Evolutionary conservation across 2,888 invertebrate genomes (phyloP).

Genomic region (Iselma pallidipennis): DNA sequence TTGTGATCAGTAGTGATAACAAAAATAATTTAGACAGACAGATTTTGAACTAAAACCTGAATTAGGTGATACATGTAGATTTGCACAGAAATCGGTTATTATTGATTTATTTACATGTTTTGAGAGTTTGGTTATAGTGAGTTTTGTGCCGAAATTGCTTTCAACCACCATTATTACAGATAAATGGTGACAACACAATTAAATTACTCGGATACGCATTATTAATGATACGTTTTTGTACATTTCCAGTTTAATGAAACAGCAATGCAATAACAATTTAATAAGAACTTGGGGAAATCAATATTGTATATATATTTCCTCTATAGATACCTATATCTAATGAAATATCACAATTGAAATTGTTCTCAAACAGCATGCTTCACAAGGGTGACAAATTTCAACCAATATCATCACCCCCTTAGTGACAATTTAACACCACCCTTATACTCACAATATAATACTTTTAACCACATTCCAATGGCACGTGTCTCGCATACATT

Average conservation of each 20-base stretch:
- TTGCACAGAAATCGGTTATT: too few relatives aligned
- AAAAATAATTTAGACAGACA: too few relatives aligned
- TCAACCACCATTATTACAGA: background rate
- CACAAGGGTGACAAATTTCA: conserved; percentile 35
- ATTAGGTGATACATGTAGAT: too few relatives aligned
- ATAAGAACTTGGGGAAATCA: background rate
- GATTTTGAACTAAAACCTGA: too few relatives aligned
- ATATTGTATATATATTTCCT: background rate
- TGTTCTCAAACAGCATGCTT: background rate
- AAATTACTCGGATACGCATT: background rate
- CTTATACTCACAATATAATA: conserved; percentile 5
- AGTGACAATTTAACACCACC: conserved; percentile 22
- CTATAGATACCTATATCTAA: background rate
- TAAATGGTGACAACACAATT: too few relatives aligned
- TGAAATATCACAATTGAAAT: too few relatives aligned
- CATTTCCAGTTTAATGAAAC: background rate
- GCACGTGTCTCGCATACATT: background rate
- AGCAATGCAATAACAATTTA: background rate
- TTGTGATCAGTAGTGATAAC: too few relatives aligned
- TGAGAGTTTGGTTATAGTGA: too few relatives aligned
- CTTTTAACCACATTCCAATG: background rate
- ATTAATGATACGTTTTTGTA: background rate
- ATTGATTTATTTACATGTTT: too few relatives aligned
- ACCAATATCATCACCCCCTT: conserved; percentile 38
- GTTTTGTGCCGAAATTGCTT: too few relatives aligned